These are phyloP conservation scores for Solea senegalensis DNA, from an alignment of 2,113 vertebrate species.

Conservation along the genomic window DNA sequence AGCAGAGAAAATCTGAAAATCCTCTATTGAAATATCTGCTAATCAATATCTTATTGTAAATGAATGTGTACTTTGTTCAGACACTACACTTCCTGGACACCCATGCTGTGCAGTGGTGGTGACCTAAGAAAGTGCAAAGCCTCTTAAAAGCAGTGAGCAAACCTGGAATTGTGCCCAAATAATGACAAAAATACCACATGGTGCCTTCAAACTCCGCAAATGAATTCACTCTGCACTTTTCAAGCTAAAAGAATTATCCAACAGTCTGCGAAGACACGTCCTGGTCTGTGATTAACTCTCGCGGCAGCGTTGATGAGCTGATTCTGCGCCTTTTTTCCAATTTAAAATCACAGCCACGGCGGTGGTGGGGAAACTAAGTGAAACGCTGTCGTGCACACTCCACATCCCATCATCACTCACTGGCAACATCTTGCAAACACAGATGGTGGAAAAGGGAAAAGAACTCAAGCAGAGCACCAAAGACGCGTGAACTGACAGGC, in stretches of 20 bases:
- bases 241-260: no score
- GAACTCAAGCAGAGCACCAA: not conserved
- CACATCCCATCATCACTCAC: not conserved
- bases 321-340: not conserved
- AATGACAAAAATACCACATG: not conserved
- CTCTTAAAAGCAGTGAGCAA: not conserved
- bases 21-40: no score
- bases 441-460: not conserved
- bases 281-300: no score
- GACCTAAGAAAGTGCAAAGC: not conserved
- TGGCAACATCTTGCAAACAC: not conserved
- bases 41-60: no score
- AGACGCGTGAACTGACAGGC: slow-evolving; percentile 8
- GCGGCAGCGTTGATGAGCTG: no score
- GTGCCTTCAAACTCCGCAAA: no score
- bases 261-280: no score
- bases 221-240: no score
- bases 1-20: no score
- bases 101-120: not conserved
- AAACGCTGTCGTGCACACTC: not conserved
- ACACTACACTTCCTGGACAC: no score
- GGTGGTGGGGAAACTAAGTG: not conserved
- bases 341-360: not conserved
- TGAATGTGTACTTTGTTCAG: no score
- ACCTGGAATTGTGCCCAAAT: not conserved